Base-by-base conservation (phyloP, 2,113 vertebrate genomes). In the Plecotus auritus region DNA sequence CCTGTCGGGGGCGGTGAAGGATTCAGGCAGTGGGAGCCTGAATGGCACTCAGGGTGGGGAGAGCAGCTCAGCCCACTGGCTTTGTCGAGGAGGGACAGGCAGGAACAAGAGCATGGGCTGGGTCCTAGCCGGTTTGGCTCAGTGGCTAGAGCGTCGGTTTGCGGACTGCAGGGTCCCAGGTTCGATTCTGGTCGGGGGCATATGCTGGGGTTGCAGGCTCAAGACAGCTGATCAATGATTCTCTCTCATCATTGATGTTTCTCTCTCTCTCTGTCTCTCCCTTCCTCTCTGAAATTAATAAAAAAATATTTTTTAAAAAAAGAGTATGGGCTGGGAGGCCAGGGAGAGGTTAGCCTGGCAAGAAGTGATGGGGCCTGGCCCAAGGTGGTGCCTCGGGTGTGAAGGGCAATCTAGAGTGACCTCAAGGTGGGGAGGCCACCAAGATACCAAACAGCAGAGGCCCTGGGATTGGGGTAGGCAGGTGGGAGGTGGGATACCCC, bases 311-410 rank as follows among this genome's bases (percentile, higher is more conserved):
- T 20, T 54, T 54, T 54, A 2, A 56, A 56, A 17, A 51, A 51
- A 51, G n/a, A 4, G 18, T 3, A 28, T 6, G 8, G 61, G 37
- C 8, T 2, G 30, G n/a, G 42, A 30, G 22, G 20, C 1, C 1
- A 0, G 9, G 76, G 26, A 23, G 70, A 67, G 35, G n/a, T 28
- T 23, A 59, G 76, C 54, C 26, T n/a, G 9, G 61, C 1, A 8
- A 69, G 93, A 30, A 69, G 56, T 51, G 16, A 2, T 76, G n/a
- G 30, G 12, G 37, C 70, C 69, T 4, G 5, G 85, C 80, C 59
- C 14, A 22, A 40, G 70, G 26, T 13, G 7, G 45, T 64, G n/a
- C 72, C 6, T 7, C 9, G 10, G 22, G 59, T n/a, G 3, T 47
- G 40, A 13, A 17, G 35, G 82, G 23, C 42, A 83, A 51, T 76